Evolutionary conservation across 2,113 vertebrate genomes (phyloP), one percentile per base, ranked within the genome.

Genomic region (Chiloscyllium plagiosum): DNA sequence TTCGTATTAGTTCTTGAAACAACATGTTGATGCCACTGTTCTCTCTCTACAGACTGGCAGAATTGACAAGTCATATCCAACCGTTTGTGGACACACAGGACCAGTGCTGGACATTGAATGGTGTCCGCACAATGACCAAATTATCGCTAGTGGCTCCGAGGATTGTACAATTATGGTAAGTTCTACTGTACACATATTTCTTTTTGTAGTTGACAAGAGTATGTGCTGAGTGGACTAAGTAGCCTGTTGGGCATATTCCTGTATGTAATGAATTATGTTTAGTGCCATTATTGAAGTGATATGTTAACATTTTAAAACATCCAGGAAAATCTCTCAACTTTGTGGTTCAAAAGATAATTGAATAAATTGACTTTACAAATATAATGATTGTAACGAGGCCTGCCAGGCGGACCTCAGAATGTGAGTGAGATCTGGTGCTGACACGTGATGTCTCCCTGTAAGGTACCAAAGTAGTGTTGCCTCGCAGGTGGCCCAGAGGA

Each of bases 61-160:
- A 96, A 99, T 99, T 96, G 99, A 99, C 97, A 99, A 99, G 97
- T 98, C 99, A 96, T 99, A 99, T 97, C 99, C 99, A 24, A 99
- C 98, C 33, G 99, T 99, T 96, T 99, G 99, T 96, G 99, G 99
- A 50, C 99, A 99, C 97, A 99, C 99, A 2, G 99, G 99, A 76
- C 99, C 99, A 0, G 99, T 99, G 97, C 97, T 99, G 87, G 99
- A 99, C 97, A 99, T 99, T 8, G 99, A 99, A 26, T 99, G 99
- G 99, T 99, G 99, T 96, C 99, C 99, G 61, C 99, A 99, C 95
- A 99, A 99, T 0, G 99, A 99, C 96, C 98, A 99, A 29, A 98
- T 99, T 96, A 99, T 99, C 2, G 99, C 99, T 97, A 99, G 99
- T 0, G 98, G 98, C 92, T 99, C 99, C 0, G 99, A 99, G 97